These are phyloP conservation scores for Thymallus thymallus DNA, from an alignment of 2,113 vertebrate species.

Conservation along the genomic window DNA sequence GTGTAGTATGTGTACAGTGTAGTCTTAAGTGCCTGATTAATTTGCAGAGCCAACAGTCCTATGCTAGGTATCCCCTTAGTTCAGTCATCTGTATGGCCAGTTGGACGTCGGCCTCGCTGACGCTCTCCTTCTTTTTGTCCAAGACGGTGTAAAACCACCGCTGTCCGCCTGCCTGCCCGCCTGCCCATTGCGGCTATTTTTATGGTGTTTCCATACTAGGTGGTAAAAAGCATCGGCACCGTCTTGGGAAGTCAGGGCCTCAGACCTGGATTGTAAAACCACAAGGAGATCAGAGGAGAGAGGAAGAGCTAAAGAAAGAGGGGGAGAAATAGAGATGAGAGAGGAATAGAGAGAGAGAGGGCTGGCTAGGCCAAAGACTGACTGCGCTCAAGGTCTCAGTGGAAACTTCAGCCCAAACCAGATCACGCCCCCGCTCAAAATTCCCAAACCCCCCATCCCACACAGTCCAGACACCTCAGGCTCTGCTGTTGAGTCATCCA, in stretches of 20 bases:
- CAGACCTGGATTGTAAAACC: constrained; percentile 23
- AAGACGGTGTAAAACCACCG: constrained; percentile 14
- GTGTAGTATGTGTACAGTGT: background rate
- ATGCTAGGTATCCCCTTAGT: background rate
- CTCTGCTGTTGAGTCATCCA: constrained; percentile 33
- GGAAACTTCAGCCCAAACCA: constrained; percentile 24
- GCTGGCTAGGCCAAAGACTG: background rate
- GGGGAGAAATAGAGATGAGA: background rate
- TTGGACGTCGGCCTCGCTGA: background rate
- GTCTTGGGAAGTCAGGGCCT: constrained; percentile 25
- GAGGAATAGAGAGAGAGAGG: background rate
- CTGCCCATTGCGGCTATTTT: constrained; percentile 22
- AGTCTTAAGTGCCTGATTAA: background rate
- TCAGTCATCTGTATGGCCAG: background rate
- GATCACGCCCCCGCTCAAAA: background rate
- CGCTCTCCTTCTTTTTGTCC: constrained; percentile 25
- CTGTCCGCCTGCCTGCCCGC: background rate
- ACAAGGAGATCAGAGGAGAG: constrained; percentile 1
- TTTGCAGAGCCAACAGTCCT: background rate
- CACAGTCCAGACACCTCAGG: constrained; percentile 26
- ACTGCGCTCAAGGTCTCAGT: constrained; percentile 18
- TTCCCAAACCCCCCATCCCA: constrained; percentile 8
- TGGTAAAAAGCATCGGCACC: constrained; percentile 19
- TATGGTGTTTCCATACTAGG: constrained; percentile 39
- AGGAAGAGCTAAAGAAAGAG: background rate